A percentile compares a stretch with the other conserved stretches of the same genome.
Evolutionary conservation across 2,113 vertebrate genomes (phyloP).

Genomic region (Carassius carassius): DNA sequence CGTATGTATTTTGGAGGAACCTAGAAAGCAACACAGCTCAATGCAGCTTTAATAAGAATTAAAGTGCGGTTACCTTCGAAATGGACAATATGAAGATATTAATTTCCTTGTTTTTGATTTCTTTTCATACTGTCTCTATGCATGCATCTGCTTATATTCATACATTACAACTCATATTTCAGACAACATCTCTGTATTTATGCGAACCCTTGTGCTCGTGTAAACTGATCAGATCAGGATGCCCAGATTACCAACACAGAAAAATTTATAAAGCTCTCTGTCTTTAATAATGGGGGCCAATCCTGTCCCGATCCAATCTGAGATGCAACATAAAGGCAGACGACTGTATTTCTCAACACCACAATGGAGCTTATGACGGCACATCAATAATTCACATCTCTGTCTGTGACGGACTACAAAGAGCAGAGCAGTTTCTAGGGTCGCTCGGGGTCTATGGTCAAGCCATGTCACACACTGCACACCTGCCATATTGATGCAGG

Average conservation of each 20-base stretch:
- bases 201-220: too few relatives aligned
- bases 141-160: neutral
- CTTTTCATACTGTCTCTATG: neutral
- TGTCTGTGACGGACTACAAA: constrained; percentile 59
- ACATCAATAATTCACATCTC: constrained; percentile 68
- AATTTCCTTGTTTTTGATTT: too few relatives aligned
- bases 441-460: neutral
- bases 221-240: neutral
- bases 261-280: constrained; percentile 7
- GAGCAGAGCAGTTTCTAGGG: constrained; percentile 37
- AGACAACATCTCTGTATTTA: too few relatives aligned
- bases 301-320: neutral
- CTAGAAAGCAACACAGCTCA: too few relatives aligned
- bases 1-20: too few relatives aligned
- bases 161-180: neutral
- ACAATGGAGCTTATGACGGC: constrained; percentile 57
- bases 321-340: constrained; percentile 30
- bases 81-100: neutral
- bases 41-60: neutral
- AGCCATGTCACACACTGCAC: constrained; percentile 6
- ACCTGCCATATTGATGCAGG: constrained; percentile 24
- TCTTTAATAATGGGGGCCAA: constrained; percentile 13
- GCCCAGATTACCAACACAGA: neutral
- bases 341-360: constrained; percentile 14
- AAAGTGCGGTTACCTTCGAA: neutral